phyloP scores from a whole-genome alignment of 2,797 vertebrate genomes.

The Anguilla obscura region DNA sequence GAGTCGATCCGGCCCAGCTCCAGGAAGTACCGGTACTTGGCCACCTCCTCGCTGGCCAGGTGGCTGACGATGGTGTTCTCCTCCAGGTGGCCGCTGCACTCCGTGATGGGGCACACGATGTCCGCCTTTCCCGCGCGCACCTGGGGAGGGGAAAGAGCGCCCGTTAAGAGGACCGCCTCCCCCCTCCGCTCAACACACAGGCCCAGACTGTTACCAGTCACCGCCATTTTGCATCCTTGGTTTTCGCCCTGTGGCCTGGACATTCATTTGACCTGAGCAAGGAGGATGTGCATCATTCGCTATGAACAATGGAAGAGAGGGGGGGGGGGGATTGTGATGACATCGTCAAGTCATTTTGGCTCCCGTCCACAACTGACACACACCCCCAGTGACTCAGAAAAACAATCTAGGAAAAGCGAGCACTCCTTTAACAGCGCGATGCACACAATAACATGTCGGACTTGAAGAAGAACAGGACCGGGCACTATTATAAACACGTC shows the following conservation, averaged over 20 bases:
- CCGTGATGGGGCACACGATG: slow-evolving; percentile 90
- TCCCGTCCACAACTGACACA: background rate
- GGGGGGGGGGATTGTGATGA: background rate
- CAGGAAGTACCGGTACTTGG: slow-evolving; percentile 93
- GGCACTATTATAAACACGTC: background rate
- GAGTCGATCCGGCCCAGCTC: slow-evolving; percentile 92
- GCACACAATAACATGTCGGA: background rate
- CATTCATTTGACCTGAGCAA: background rate
- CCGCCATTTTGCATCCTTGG: too few relatives aligned
- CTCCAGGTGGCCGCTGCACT: slow-evolving; percentile 90
- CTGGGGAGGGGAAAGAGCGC: slow-evolving; percentile 58
- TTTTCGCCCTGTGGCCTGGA: background rate
- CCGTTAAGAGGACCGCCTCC: background rate
- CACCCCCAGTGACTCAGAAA: background rate
- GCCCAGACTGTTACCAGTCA: background rate
- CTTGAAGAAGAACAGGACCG: background rate
- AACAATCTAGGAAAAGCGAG: background rate
- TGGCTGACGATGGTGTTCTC: slow-evolving; percentile 83
- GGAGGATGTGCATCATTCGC: background rate
- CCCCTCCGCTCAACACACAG: background rate
- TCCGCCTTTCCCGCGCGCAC: slow-evolving; percentile 84
- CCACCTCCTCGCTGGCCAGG: slow-evolving; percentile 84
- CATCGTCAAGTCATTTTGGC: background rate
- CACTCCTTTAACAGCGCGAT: background rate
- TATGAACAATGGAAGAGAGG: background rate